Evolutionary conservation across 2,888 invertebrate species (phyloP), one percentile per base, ranked within the genome.

Genomic region (Poecilus cupreus): DNA sequence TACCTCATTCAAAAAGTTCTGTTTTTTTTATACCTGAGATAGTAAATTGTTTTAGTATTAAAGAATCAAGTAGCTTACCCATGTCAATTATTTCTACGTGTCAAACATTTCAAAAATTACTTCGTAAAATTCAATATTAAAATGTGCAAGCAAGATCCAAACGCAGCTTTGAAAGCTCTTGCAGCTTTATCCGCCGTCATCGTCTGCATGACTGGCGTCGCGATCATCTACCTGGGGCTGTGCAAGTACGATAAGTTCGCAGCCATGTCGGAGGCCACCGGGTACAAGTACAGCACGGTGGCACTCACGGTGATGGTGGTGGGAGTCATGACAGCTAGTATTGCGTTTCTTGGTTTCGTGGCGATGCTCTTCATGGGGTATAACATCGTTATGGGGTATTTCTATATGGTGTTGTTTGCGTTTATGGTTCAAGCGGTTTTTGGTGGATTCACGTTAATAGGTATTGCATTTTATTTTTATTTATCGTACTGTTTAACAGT

Each of bases 381-480:
- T 5, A 72, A 46, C 13, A 3, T 46, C 2, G 6, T 46, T 6
- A 72, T 72, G 72, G 72, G 6, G 2, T 72, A 72, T 22, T 72
- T 72, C n/a, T 72, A 72, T 46, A 20, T 46, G 13, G 32, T 46
- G 20, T 11, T 72, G 22, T 46, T 46, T 72, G 43, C 24, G 6
- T 72, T 72, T 46, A 72, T 72, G 46, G 43, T 72, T 0, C 72
- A 72, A 5, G 46, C n/a, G 8, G 22, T 72, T 3, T 72, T 72
- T 46, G 72, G 72, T 24, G 46, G 43, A n/a, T 72, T 46, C 22
- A 46, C 22, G 2, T 10, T 72, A 1, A 24, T 72, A 72, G 46
- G 72, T 72, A 72, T n/a, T n/a, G n/a, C n/a, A 72, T 2, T 46
- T 46, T 3, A 13, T 46, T 46, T n/a, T 46, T 46, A 46, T 6